Evolutionary conservation across 2,888 invertebrate genomes (phyloP).

Genomic region (Oegoconia quadripuncta): DNA sequence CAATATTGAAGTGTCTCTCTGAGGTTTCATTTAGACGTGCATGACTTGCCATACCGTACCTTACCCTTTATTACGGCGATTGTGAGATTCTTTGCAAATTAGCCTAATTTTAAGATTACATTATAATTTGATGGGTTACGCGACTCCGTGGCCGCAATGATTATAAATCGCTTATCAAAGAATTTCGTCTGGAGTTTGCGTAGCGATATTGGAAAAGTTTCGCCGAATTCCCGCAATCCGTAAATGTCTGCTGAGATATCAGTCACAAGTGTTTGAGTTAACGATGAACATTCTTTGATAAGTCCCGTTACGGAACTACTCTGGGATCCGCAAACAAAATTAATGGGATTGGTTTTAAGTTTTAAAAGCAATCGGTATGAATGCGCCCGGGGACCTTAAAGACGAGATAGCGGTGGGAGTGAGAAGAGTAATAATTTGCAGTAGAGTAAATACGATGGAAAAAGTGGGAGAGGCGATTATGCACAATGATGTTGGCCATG

Average conservation of each 20-base stretch:
- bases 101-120: conserved; percentile 37
- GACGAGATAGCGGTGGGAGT: background rate
- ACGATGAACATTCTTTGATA: conserved; percentile 30
- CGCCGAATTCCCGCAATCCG: conserved; percentile 41
- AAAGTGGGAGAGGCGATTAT: conserved; percentile 60
- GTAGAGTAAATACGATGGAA: conserved; percentile 36
- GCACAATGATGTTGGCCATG: conserved; percentile 57
- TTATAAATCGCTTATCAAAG: conserved; percentile 73
- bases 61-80: conserved; percentile 9
- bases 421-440: conserved; percentile 16
- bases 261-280: conserved; percentile 47
- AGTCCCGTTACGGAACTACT: conserved; percentile 12
- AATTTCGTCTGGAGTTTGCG: conserved; percentile 48
- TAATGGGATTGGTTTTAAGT: conserved; percentile 15
- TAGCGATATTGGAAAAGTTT: conserved; percentile 67
- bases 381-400: background rate
- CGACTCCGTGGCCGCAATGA: conserved; percentile 41
- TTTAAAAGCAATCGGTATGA: conserved; percentile 2
- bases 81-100: conserved; percentile 29
- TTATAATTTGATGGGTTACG: conserved; percentile 42
- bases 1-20: no score
- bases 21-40: no score
- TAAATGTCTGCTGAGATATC: conserved; percentile 53
- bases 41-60: background rate
- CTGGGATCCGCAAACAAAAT: conserved; percentile 13